phyloP scores from a whole-genome alignment of 2,113 vertebrate species.

The Silurus meridionalis region DNA sequence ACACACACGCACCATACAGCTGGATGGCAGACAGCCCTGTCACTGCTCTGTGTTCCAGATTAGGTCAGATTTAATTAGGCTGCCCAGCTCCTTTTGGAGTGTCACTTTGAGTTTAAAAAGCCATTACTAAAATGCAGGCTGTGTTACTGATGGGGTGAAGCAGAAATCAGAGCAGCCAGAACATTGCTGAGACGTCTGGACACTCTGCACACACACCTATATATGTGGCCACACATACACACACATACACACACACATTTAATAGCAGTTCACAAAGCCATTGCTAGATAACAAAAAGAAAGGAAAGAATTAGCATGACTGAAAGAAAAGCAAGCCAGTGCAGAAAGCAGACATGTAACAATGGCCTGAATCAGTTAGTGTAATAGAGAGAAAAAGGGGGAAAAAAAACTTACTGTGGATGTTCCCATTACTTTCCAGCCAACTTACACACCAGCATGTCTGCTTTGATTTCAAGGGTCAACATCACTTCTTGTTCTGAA shows the following conservation, averaged over 20 bases:
- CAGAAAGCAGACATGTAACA: constrained; percentile 18
- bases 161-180: constrained; percentile 46
- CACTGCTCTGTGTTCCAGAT: constrained; percentile 61
- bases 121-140: constrained; percentile 66
- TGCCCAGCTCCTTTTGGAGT: constrained; percentile 68
- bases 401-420: constrained; percentile 39
- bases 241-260: background rate
- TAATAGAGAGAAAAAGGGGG: background rate
- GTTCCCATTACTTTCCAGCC: constrained; percentile 49
- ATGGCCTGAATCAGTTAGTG: constrained; percentile 25
- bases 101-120: constrained; percentile 70
- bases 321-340: background rate
- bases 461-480: constrained; percentile 51
- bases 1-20: constrained; percentile 55
- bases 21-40: constrained; percentile 66
- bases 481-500: constrained; percentile 54
- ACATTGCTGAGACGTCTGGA: constrained; percentile 32
- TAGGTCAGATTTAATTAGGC: constrained; percentile 77
- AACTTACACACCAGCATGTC: constrained; percentile 52
- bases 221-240: constrained; percentile 25
- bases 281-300: background rate
- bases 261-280: constrained; percentile 3
- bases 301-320: background rate
- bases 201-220: constrained; percentile 17
- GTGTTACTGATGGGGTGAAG: constrained; percentile 56